phyloP scores from a whole-genome alignment of 2,888 invertebrate species.

The Polia nebulosa region DNA sequence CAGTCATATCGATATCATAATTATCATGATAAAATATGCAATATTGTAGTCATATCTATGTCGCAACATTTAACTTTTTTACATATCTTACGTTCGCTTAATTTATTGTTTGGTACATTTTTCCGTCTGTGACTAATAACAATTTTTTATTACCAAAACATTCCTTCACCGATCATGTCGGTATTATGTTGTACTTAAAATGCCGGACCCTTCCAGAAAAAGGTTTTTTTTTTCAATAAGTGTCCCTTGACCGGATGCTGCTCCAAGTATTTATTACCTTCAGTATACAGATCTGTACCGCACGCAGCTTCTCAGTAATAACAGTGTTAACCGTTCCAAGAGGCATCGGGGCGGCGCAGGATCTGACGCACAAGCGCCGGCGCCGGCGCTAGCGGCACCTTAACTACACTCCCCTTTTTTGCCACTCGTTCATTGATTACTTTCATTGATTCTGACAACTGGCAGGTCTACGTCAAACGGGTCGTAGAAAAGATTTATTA shows the following conservation, averaged over 20 bases:
- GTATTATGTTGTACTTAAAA: background rate
- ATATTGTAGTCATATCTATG: constrained; percentile 23
- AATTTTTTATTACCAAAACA: background rate
- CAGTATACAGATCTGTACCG: constrained; percentile 14
- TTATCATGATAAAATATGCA: constrained; percentile 6
- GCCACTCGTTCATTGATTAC: constrained; percentile 34
- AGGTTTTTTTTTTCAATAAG: constrained; percentile 5
- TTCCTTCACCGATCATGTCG: background rate
- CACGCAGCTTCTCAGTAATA: constrained; percentile 49
- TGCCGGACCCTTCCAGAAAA: constrained; percentile 3
- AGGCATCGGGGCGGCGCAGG: background rate
- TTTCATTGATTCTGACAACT: constrained; percentile 47
- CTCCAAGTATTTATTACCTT: constrained; percentile 3
- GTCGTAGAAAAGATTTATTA: constrained; percentile 7
- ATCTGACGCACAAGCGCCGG: constrained; percentile 48
- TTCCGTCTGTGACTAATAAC: constrained; percentile 10
- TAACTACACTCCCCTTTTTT: constrained; percentile 38
- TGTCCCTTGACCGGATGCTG: constrained; percentile 25
- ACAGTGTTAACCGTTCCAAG: background rate
- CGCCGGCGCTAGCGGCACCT: constrained; percentile 50
- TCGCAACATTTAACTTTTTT: constrained; percentile 23
- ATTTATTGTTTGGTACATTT: background rate
- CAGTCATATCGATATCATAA: constrained; percentile 7
- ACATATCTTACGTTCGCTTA: background rate
- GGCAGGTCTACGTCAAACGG: constrained; percentile 33